Percentiles rank a stretch among this genome's conserved stretches.
Conservation (phyloP, 2,888 invertebrate species). For the Abrostola triplasia region DNA sequence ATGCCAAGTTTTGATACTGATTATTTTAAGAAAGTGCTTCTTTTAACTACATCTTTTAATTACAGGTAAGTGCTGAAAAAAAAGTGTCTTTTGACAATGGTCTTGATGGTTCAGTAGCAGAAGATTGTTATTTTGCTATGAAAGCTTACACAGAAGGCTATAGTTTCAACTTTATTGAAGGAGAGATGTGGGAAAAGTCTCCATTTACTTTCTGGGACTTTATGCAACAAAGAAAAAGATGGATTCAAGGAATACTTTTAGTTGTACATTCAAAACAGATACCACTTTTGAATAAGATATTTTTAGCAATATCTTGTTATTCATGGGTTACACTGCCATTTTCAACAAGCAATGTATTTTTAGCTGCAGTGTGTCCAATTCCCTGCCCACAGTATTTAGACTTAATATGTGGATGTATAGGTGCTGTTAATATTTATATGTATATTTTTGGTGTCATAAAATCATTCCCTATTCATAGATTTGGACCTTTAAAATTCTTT, state of each 20-base stretch:
- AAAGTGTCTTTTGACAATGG: slow-evolving; percentile 98
- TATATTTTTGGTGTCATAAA: slow-evolving; percentile 99
- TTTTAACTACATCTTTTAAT: slow-evolving; percentile 47
- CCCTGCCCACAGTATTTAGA: slow-evolving; percentile 95
- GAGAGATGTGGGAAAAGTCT: slow-evolving; percentile 99
- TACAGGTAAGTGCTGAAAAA: slow-evolving; percentile 95
- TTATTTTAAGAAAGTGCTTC: too few species aligned
- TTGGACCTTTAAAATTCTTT: slow-evolving; percentile 93
- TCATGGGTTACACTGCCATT: slow-evolving; percentile 98
- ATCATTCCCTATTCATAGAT: slow-evolving; percentile 96
- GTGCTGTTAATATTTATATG: slow-evolving; percentile 98
- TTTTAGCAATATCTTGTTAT: slow-evolving; percentile 96
- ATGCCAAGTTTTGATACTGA: not conserved
- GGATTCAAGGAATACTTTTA: slow-evolving; percentile 97
- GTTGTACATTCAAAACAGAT: slow-evolving; percentile 96
- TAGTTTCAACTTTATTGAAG: slow-evolving; percentile 98
- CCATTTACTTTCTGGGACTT: slow-evolving; percentile 98
- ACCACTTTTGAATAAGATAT: slow-evolving; percentile 93
- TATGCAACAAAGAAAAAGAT: slow-evolving; percentile 98
- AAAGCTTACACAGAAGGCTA: slow-evolving; percentile 96
- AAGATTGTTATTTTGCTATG: slow-evolving; percentile 99
- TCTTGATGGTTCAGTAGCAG: slow-evolving; percentile 98
- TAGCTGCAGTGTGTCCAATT: slow-evolving; percentile 95
- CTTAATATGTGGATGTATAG: slow-evolving; percentile 96
- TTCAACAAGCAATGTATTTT: slow-evolving; percentile 95